Evolutionary conservation across 2,113 vertebrate species (phyloP).

Genomic region (Sceloporus tristichus): DNA sequence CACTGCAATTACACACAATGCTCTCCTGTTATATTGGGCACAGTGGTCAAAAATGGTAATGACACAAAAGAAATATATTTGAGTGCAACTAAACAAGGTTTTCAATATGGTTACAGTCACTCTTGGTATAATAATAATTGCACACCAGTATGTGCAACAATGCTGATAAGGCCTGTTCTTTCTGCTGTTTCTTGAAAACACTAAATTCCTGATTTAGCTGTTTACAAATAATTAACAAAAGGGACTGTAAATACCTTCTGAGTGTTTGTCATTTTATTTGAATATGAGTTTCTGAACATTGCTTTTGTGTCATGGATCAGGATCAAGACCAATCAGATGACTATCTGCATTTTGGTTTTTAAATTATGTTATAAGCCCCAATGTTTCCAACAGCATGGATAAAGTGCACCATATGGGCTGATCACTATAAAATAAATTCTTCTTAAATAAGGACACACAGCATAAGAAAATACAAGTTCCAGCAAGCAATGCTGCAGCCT

Average conservation of each 20-base stretch:
- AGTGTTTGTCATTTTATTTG: constrained; percentile 24
- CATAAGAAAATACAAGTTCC: background rate
- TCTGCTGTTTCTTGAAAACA: constrained; percentile 1
- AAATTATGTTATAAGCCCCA: background rate
- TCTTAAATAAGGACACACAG: background rate
- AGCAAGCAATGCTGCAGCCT: background rate
- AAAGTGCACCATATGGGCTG: constrained; percentile 1
- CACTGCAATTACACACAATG: background rate
- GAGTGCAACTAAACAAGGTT: background rate
- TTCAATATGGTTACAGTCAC: background rate
- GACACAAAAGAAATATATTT: background rate
- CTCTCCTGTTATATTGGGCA: background rate
- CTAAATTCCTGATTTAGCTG: background rate
- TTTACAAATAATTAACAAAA: too few species aligned
- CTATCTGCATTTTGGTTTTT: constrained; percentile 14
- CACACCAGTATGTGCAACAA: background rate
- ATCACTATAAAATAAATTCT: constrained; percentile 16
- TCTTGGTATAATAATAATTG: background rate
- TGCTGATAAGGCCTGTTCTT: background rate
- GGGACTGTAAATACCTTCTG: background rate
- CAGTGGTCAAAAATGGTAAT: background rate
- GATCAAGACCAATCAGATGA: background rate
- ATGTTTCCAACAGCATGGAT: background rate
- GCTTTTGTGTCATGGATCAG: constrained; percentile 32
- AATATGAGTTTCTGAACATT: constrained; percentile 19